These are phyloP conservation scores for Lordiphosa fenestrarum DNA, from an alignment of 2,888 invertebrate species.

Conservation along the genomic window DNA sequence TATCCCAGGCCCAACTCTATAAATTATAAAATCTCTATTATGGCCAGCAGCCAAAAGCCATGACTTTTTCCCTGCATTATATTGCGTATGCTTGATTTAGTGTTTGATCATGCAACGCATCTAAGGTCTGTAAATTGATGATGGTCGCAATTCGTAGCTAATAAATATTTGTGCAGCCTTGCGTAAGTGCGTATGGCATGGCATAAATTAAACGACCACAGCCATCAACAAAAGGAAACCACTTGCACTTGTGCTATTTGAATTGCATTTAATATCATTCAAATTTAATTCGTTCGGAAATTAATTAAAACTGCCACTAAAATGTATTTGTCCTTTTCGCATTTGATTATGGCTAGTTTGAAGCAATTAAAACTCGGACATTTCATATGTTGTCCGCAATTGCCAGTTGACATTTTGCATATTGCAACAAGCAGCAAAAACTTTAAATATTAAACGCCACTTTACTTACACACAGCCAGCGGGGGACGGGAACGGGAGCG, in stretches of 20 bases:
- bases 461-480: too few species aligned
- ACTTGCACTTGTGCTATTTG: slow-evolving; percentile 29
- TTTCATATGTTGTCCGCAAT: slow-evolving; percentile 7
- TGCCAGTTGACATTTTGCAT: slow-evolving; percentile 44
- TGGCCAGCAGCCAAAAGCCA: too few species aligned
- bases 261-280: slow-evolving; percentile 55
- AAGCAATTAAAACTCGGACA: slow-evolving; percentile 40
- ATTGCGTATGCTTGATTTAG: slow-evolving; percentile 64
- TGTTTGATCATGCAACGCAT: slow-evolving; percentile 26
- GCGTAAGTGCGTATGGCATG: slow-evolving; percentile 48
- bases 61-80: too few species aligned
- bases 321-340: slow-evolving; percentile 21
- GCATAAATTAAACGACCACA: slow-evolving; percentile 58
- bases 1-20: too few species aligned
- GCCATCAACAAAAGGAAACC: slow-evolving; percentile 9
- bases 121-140: slow-evolving; percentile 41
- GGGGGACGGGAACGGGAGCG: too few species aligned
- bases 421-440: slow-evolving; percentile 1
- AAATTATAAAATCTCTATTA: too few species aligned
- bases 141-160: slow-evolving; percentile 36
- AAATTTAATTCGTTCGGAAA: slow-evolving; percentile 45
- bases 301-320: slow-evolving; percentile 65
- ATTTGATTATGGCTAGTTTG: slow-evolving; percentile 57
- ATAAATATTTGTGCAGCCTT: slow-evolving; percentile 65
- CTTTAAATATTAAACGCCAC: slow-evolving; percentile 2